Conservation (phyloP, 2,888 invertebrate species). For the Pollenia amentaria region DNA sequence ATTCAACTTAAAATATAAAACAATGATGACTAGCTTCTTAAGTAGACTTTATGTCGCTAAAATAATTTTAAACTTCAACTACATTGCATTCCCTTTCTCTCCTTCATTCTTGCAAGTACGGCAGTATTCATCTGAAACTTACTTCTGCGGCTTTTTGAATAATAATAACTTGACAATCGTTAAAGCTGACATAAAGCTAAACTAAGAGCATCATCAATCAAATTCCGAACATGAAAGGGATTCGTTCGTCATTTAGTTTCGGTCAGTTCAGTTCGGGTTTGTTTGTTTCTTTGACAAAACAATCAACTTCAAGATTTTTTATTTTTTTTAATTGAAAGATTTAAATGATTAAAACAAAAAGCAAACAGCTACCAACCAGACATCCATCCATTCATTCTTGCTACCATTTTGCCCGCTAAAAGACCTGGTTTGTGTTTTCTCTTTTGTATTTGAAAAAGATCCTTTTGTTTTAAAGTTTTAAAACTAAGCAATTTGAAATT, state of each 20-base stretch:
- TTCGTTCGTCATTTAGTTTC: constrained; percentile 1
- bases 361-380: background rate
- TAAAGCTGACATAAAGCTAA: constrained; percentile 73
- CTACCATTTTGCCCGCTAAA: constrained; percentile 37
- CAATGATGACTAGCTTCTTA: constrained; percentile 69
- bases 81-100: background rate
- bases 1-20: constrained; percentile 46
- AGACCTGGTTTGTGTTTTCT: constrained; percentile 45
- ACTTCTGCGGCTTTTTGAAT: constrained; percentile 56
- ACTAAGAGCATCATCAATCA: constrained; percentile 72
- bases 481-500: constrained; percentile 39
- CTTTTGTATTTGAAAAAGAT: constrained; percentile 64
- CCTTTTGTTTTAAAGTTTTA: constrained; percentile 73
- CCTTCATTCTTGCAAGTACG: background rate
- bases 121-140: constrained; percentile 20
- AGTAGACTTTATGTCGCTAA: constrained; percentile 73
- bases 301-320: constrained; percentile 54
- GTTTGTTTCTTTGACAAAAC: constrained; percentile 29
- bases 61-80: constrained; percentile 31
- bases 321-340: constrained; percentile 47
- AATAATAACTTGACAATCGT: constrained; percentile 67
- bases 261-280: background rate
- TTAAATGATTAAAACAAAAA: constrained; percentile 63
- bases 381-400: constrained; percentile 23
- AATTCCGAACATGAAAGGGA: constrained; percentile 58